Evolutionary conservation across 2,797 vertebrate genomes (phyloP), one percentile per base, ranked within the genome.

Genomic region (Buphagus erythrorhynchus): DNA sequence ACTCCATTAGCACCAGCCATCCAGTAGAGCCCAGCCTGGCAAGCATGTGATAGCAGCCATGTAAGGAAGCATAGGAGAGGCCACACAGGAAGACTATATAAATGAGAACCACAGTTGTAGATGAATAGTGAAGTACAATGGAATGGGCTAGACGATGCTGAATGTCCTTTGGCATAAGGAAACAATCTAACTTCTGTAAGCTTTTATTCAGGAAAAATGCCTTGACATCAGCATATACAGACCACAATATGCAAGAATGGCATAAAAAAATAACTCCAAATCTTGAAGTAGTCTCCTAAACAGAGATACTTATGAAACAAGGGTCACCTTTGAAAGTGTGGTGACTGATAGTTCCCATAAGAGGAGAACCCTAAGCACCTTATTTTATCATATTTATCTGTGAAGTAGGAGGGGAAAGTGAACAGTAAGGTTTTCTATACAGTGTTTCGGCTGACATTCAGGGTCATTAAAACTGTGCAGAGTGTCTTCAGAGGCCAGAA

Each of bases 81-180:
- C 95, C 96, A 96, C 96, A 94, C 95, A 97, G 82, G 80, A 93
- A 73, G 94, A 92, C 57, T 78, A 33, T 35, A 57, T 42, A 94
- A 94, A 87, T 76, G 85, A 93, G 93, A 95, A 92, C 49, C 67
- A 91, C 74, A 90, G 86, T 69, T 52, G 82, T 18, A 84, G 92
- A 83, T 4, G 29, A 93, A 73, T 51, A 90, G 77, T 40, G 76
- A 96, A 93, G 85, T 61, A 93, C 9, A 96, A 86, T 95, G 61
- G 89, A 92, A 80, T 38, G 36, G 36, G 57, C 91, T 63, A 43
- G 85, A 91, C 6, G 33, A 77, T 59, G 69, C 68, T 90, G 77
- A 55, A 28, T 73, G 77, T 92, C 78, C 87, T 92, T 31, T 45
- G 59, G 59, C 57, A 85, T 95, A 88, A 94, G 88, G 93, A 97